Conservation (phyloP, 2,888 invertebrate species). For the Seladonia tumulorum region DNA sequence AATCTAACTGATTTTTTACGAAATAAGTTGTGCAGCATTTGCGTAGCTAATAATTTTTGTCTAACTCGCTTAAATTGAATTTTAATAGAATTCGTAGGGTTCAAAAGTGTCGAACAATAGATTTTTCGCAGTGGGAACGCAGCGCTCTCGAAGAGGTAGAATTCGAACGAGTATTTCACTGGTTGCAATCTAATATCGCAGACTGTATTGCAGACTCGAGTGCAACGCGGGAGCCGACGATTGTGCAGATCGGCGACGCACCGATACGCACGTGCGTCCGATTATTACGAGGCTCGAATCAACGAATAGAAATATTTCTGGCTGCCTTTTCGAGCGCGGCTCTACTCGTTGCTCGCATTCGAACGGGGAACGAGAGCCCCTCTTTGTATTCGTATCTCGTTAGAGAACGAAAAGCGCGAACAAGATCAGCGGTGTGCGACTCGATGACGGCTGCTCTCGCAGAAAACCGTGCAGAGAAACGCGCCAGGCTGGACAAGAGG, state of each 20-base stretch:
- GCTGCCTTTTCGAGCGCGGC: background rate
- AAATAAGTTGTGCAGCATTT: too few species aligned
- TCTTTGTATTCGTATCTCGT: slow-evolving; percentile 46
- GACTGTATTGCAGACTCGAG: background rate
- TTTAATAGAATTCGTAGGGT: too few species aligned
- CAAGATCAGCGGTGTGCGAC: slow-evolving; percentile 45
- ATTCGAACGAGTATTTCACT: background rate
- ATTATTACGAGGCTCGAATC: slow-evolving; percentile 14
- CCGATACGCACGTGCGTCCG: slow-evolving; percentile 10
- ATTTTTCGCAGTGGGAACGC: background rate
- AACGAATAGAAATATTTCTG: slow-evolving; percentile 32
- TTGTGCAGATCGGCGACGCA: slow-evolving; percentile 7
- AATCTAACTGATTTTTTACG: too few species aligned
- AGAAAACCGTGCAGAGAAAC: slow-evolving; percentile 13
- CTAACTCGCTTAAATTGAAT: too few species aligned
- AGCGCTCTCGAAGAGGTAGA: background rate
- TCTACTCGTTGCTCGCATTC: slow-evolving; percentile 30
- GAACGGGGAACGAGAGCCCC: slow-evolving; percentile 17
- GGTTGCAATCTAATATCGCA: background rate
- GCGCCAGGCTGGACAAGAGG: slow-evolving; percentile 28
- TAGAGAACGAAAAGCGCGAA: slow-evolving; percentile 24
- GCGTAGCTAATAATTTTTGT: too few species aligned
- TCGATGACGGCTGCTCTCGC: slow-evolving; percentile 30
- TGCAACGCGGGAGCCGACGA: background rate
- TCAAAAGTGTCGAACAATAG: too few species aligned